A percentile compares a stretch with the other conserved stretches of the same genome.
Conservation (phyloP, 2,888 invertebrate species). For the Lamellibrachia satsuma region DNA sequence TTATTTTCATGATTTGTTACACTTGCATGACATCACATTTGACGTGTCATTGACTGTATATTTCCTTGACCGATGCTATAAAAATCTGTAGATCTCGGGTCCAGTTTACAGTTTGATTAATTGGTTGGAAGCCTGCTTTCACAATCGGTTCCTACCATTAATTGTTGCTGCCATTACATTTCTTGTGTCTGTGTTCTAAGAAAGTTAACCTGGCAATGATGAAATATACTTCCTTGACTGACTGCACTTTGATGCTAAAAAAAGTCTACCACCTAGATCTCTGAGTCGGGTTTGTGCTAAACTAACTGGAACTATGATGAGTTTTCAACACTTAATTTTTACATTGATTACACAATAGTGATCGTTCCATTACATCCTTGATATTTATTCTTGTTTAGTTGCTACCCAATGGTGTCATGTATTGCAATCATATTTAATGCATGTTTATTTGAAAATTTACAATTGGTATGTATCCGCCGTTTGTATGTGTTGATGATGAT, state of each 20-base stretch:
- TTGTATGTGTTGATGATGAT: not conserved
- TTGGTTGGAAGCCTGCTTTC: not conserved
- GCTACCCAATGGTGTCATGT: too few species aligned
- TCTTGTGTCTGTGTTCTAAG: not conserved
- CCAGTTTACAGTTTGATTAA: not conserved
- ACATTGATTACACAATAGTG: too few species aligned
- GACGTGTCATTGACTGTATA: too few species aligned
- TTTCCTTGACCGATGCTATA: not conserved
- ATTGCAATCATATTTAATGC: too few species aligned
- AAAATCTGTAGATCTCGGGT: not conserved
- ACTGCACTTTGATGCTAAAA: not conserved
- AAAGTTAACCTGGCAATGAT: not conserved
- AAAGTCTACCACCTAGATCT: slow-evolving; percentile 59
- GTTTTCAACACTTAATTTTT: too few species aligned
- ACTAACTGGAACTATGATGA: slow-evolving; percentile 46
- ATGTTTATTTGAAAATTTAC: too few species aligned
- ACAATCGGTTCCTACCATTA: not conserved
- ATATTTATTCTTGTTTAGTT: too few species aligned
- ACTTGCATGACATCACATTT: not conserved
- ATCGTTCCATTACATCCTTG: too few species aligned
- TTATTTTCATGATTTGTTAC: not conserved
- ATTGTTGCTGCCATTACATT: not conserved
- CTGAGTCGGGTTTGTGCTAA: slow-evolving; percentile 73
- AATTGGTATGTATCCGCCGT: not conserved
- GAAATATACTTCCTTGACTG: slow-evolving; percentile 17